A percentile compares a stretch with the other conserved stretches of the same genome.
Evolutionary conservation across 2,797 vertebrate genomes (phyloP).

Genomic region (Gymnodraco acuticeps): DNA sequence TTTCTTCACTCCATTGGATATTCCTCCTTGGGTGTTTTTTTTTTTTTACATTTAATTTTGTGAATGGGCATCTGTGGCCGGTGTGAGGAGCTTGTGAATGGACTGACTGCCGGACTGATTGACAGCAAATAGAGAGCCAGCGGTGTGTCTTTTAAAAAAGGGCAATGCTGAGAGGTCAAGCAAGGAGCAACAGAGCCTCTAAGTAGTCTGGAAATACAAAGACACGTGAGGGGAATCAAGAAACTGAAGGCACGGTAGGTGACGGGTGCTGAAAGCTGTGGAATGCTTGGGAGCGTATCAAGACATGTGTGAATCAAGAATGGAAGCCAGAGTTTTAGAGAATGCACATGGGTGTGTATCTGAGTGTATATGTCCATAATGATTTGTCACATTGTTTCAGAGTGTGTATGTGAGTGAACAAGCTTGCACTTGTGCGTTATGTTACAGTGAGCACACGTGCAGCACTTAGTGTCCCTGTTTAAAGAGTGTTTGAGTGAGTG

Average conservation of each 20-base stretch:
- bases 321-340: conserved; percentile 63
- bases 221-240: conserved; percentile 74
- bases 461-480: conserved; percentile 22
- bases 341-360: conserved; percentile 53
- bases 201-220: conserved; percentile 79
- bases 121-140: conserved; percentile 59
- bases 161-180: conserved; percentile 84
- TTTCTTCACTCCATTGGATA: conserved; percentile 71
- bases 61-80: conserved; percentile 80
- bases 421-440: conserved; percentile 57
- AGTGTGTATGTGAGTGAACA: conserved; percentile 42
- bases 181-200: conserved; percentile 74
- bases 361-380: conserved; percentile 31
- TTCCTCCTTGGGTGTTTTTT: conserved; percentile 56
- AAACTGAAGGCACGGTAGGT: conserved; percentile 73
- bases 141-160: conserved; percentile 68
- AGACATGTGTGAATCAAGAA: conserved; percentile 73
- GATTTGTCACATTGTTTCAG: conserved; percentile 47
- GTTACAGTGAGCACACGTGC: conserved; percentile 42
- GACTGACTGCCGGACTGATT: conserved; percentile 72
- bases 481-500: conserved; percentile 30
- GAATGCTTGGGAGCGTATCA: conserved; percentile 74
- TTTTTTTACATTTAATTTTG: conserved; percentile 69
- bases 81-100: conserved; percentile 80
- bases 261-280: conserved; percentile 64